Evolutionary conservation across 2,113 vertebrate species (phyloP).

Genomic region (Cololabis saira): DNA sequence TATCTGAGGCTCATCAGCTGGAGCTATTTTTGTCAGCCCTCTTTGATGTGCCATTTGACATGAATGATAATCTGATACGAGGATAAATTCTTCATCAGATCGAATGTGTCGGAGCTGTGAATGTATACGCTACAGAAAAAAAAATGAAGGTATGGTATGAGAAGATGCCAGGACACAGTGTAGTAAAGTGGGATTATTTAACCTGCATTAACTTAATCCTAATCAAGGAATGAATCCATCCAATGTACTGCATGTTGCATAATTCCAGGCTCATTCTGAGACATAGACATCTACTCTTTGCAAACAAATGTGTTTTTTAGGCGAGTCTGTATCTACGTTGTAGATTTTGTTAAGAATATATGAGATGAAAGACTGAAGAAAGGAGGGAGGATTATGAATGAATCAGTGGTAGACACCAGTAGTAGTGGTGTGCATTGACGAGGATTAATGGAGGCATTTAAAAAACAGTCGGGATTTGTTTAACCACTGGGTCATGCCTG

Average conservation of each 20-base stretch:
- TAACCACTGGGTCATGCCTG: slow-evolving; percentile 56
- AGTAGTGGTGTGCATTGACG: slow-evolving; percentile 53
- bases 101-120: slow-evolving; percentile 35
- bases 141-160: slow-evolving; percentile 67
- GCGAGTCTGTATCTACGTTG: slow-evolving; percentile 12
- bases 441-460: slow-evolving; percentile 60
- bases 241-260: slow-evolving; percentile 63
- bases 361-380: slow-evolving; percentile 30
- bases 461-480: slow-evolving; percentile 71
- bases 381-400: slow-evolving; percentile 63
- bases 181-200: slow-evolving; percentile 47
- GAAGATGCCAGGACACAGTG: slow-evolving; percentile 20
- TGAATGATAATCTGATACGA: slow-evolving; percentile 45
- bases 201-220: slow-evolving; percentile 23
- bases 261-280: slow-evolving; percentile 55
- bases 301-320: slow-evolving; percentile 10
- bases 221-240: slow-evolving; percentile 48
- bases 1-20: slow-evolving; percentile 42
- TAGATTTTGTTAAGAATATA: slow-evolving; percentile 41
- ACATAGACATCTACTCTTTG: slow-evolving; percentile 15
- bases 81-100: slow-evolving; percentile 45
- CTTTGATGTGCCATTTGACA: slow-evolving; percentile 55
- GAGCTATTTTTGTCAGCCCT: slow-evolving; percentile 35
- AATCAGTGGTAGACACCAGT: slow-evolving; percentile 54
- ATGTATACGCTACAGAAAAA: slow-evolving; percentile 54